These are phyloP conservation scores for Micromussa lordhowensis DNA, from an alignment of 92 coral and sea anemone species.

Conservation along the genomic window DNA sequence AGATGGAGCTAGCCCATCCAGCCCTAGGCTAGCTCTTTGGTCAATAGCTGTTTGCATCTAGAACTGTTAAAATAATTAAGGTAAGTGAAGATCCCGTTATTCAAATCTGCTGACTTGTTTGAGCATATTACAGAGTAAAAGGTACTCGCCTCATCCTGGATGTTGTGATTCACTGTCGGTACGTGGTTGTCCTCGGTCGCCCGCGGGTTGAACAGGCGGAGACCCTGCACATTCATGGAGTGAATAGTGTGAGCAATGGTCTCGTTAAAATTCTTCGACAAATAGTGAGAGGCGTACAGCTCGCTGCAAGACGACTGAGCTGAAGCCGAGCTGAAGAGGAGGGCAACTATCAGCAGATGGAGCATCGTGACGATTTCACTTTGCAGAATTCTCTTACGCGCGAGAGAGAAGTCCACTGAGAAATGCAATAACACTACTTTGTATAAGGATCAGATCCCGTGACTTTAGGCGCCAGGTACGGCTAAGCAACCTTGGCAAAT, in stretches of 20 bases:
- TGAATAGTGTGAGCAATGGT: conserved; percentile 83
- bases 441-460: not conserved
- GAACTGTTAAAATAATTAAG: not conserved
- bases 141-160: conserved; percentile 76
- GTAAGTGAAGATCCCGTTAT: not conserved
- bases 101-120: not conserved
- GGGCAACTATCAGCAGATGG: conserved; percentile 1
- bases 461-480: not conserved
- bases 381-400: not conserved
- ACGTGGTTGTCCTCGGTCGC: conserved; percentile 71
- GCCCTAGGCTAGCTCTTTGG: not conserved
- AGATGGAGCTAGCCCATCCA: no score
- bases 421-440: not conserved
- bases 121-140: not conserved
- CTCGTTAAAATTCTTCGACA: conserved; percentile 82
- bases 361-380: not conserved
- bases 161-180: conserved; percentile 82
- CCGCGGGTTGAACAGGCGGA: conserved; percentile 79
- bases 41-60: not conserved
- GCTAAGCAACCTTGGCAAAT: not conserved
- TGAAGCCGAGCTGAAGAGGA: conserved; percentile 36
- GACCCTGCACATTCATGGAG: conserved; percentile 86
- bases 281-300: conserved; percentile 65
- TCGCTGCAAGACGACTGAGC: conserved; percentile 55
- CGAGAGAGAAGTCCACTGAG: not conserved